Base-by-base conservation (phyloP, 2,888 invertebrate genomes). In the Andrena haemorrhoa region DNA sequence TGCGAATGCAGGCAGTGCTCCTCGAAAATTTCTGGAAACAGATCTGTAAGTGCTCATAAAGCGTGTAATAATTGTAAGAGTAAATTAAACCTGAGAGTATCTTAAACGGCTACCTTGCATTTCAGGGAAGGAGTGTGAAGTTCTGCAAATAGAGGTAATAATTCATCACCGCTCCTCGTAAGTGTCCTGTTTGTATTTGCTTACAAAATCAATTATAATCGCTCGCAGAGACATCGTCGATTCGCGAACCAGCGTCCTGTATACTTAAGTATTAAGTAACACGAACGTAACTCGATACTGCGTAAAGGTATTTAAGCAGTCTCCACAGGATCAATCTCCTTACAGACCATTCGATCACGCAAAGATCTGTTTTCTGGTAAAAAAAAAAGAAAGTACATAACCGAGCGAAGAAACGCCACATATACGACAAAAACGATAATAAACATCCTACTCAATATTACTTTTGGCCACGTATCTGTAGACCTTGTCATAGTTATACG, bases 161-260 rank as follows among this genome's bases (percentile, higher is more conserved):
- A 75, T 49, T 47, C 20, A 53, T 1, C 20, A 8, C 10, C 66
- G n/a, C 56, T 63, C 63, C 33, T 75, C 47, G 31, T 20, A 53
- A 76, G 47, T 72, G 16, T 75, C 47, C 53, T 20, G 12, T 61
- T 66, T 75, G 65, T 75, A 77, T 77, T 77, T 77, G 66, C 20
- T 77, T 75, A 75, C 66, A 77, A 77, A 77, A 74, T 49, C 53
- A 33, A 20, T 68, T 49, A 56, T 78, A 75, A 68, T 33, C 33
- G 47, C 20, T 78, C 53, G 29, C 53, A 61, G 20, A 63, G 20
- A 63, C 56, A 35, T 35, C 29, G n/a, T 63, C 29, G 53, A 61
- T 53, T 69, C 41, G 58, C 23, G n/a, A 74, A 35, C 61, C 63
- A 51, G 29, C 58, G 58, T 26, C 35, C 10, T 29, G 63, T 61